Conservation (phyloP, 2,113 vertebrate species). For the Pterocles burchelli region DNA sequence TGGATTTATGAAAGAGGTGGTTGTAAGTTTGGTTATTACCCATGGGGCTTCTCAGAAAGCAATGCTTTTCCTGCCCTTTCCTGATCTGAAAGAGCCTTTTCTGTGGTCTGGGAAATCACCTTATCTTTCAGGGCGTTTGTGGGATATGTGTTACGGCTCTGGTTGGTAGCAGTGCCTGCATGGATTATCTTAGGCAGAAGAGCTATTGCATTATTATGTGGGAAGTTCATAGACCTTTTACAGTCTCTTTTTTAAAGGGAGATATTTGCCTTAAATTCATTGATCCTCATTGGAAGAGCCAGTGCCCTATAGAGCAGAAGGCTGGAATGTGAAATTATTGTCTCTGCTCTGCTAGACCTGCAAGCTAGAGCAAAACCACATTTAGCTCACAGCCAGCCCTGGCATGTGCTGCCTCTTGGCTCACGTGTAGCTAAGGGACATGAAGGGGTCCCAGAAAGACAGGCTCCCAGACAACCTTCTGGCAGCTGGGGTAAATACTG, state of each 20-base stretch:
- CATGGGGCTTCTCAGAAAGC: neutral
- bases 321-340: neutral
- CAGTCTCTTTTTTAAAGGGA: neutral
- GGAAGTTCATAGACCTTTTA: neutral
- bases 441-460: neutral
- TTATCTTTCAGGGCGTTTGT: neutral
- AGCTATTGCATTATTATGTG: neutral
- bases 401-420: neutral
- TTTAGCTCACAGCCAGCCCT: neutral
- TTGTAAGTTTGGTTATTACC: neutral
- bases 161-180: neutral
- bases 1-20: neutral
- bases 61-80: neutral
- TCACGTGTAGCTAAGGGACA: neutral
- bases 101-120: neutral
- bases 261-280: neutral
- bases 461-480: neutral
- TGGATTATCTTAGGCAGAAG: neutral
- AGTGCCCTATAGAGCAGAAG: neutral
- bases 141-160: neutral
- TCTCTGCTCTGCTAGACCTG: neutral
- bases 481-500: neutral
- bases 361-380: neutral
- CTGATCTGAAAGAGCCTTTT: neutral
- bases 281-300: neutral